Evolutionary conservation across 2,888 invertebrate species (phyloP).

Genomic region (Drosophila mercatorum): DNA sequence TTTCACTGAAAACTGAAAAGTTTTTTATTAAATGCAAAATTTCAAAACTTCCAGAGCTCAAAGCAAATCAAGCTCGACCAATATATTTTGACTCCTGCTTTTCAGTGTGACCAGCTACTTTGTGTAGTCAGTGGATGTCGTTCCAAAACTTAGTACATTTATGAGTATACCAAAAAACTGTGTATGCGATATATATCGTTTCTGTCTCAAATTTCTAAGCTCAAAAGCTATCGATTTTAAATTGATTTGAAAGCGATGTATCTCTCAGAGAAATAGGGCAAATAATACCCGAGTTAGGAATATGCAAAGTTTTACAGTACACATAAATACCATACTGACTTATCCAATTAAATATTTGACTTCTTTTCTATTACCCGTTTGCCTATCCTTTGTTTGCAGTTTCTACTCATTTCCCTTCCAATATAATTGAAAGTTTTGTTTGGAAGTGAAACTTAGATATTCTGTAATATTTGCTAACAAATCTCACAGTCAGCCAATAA

Average conservation of each 20-base stretch:
- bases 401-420: too few relatives aligned
- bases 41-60: not conserved
- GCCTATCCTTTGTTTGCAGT: too few relatives aligned
- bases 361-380: too few relatives aligned
- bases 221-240: too few relatives aligned
- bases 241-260: too few relatives aligned
- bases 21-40: too few relatives aligned
- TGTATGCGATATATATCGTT: not conserved
- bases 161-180: not conserved
- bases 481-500: constrained; percentile 33
- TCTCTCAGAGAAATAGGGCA: too few relatives aligned
- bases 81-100: not conserved
- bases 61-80: not conserved
- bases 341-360: too few relatives aligned
- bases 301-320: too few relatives aligned
- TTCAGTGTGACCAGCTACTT: constrained; percentile 22
- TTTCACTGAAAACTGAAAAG: not conserved
- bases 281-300: too few relatives aligned
- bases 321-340: too few relatives aligned
- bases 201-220: too few relatives aligned
- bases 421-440: constrained; percentile 9
- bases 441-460: constrained; percentile 8
- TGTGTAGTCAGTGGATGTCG: not conserved
- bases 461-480: constrained; percentile 31
- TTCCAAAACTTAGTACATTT: not conserved